Conservation (phyloP, 2,113 vertebrate species). For the Poeciliopsis retropinna region DNA sequence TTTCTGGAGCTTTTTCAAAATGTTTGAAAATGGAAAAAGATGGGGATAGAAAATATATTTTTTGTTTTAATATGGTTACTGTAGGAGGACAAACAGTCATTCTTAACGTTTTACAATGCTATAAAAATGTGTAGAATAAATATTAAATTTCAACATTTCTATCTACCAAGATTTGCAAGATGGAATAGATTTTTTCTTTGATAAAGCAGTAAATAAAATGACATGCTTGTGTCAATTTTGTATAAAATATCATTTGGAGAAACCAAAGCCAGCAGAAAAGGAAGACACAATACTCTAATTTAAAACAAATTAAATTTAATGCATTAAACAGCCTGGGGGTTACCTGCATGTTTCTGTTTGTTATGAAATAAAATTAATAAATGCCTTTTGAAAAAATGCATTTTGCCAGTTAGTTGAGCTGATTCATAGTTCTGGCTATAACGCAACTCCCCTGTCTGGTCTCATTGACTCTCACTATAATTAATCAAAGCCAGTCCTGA, state of each 20-base stretch:
- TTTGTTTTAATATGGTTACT: too few species aligned
- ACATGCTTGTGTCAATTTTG: not conserved
- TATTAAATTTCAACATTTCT: too few species aligned
- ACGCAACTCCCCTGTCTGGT: not conserved
- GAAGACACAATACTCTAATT: not conserved
- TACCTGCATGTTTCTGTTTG: not conserved
- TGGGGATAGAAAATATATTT: too few species aligned
- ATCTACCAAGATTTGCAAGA: too few species aligned
- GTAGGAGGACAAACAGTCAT: too few species aligned
- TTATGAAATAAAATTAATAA: not conserved
- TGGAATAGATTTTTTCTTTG: too few species aligned
- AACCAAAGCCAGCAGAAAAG: not conserved
- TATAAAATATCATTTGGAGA: not conserved
- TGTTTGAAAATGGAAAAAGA: too few species aligned
- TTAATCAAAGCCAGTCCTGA: conserved; percentile 13
- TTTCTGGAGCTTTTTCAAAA: too few species aligned
- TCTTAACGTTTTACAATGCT: too few species aligned
- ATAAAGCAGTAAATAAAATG: not conserved
- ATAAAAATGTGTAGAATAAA: too few species aligned
- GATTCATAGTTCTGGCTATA: not conserved
- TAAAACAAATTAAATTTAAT: not conserved
- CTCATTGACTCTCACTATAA: conserved; percentile 8
- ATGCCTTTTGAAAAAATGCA: not conserved
- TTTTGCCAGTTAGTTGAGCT: not conserved
- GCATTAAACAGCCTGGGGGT: not conserved